Conservation (phyloP, 2,888 invertebrate species). For the Dryocosmus kuriphilus region DNA sequence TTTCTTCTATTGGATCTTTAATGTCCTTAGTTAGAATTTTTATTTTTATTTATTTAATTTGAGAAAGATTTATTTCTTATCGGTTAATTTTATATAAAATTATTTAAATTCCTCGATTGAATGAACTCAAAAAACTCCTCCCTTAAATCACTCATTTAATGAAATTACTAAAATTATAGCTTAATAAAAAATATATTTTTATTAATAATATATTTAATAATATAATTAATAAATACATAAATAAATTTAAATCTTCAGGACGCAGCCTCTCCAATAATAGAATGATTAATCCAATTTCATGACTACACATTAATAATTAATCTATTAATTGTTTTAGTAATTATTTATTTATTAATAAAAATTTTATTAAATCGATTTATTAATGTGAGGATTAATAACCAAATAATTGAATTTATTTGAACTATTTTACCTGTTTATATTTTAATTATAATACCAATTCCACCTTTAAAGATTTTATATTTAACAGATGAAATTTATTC, state of each 20-base stretch:
- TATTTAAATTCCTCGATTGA: conserved; percentile 81
- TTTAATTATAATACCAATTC: conserved; percentile 83
- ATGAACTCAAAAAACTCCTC: conserved; percentile 79
- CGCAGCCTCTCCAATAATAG: no score
- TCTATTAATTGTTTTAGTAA: conserved; percentile 82
- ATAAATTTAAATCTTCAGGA: conserved; percentile 78
- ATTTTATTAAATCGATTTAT: conserved; percentile 81
- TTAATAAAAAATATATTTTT: conserved; percentile 46
- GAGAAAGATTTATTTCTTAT: no score
- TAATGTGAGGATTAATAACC: conserved; percentile 81
- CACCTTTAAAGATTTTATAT: conserved; percentile 82
- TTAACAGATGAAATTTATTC: conserved; percentile 82
- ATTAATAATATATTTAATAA: no score
- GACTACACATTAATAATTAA: conserved; percentile 82
- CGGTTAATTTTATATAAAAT: conserved; percentile 76
- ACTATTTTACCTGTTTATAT: no score
- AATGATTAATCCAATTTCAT: conserved; percentile 82
- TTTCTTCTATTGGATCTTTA: no score
- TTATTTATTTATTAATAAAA: conserved; percentile 80
- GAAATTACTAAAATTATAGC: conserved; percentile 78
- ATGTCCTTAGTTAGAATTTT: conserved; percentile 82
- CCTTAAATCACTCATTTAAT: no score
- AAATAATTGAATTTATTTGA: no score
- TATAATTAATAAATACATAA: conserved; percentile 46
- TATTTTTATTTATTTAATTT: conserved; percentile 81